Base-by-base conservation (phyloP, 2,797 vertebrate genomes). In the Xenops minutus region DNA sequence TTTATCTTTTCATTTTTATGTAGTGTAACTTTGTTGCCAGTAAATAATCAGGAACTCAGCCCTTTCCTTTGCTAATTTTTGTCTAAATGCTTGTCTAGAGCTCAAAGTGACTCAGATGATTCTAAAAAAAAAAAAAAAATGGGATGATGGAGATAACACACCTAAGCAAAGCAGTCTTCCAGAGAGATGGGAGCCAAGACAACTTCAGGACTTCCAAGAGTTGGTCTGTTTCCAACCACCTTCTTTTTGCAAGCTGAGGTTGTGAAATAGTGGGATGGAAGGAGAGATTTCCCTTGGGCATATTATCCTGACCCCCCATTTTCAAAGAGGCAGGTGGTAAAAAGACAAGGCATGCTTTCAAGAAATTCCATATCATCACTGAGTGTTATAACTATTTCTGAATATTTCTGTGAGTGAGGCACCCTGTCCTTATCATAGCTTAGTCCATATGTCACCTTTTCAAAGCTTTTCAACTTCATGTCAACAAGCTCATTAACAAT, bases 21-120 rank as follows among this genome's bases (percentile, higher is more conserved):
- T 69, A 24, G 17, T 37, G 41, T 41, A 89, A 67, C 39, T 84
- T 77, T 59, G 11, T 62, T 82, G 46, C 30, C 48, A 76, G 71
- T 76, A 94, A 94, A 87, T 79, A 79, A 71, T 59, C 36, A 62
- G 78, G 55, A 87, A 85, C 56, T 55, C 67, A 74, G 48, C 20
- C 67, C 62, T 82, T 61, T 62, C 30, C 22, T 90, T 81, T 84
- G n/a, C 62, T 81, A 11, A 44, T 84, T 93, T 92, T 78, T 43
- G 49, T 72, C 62, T 84, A 69, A 93, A 92, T 36, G 13, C 7
- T 14, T 24, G 16, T 41, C 52, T 64, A 58, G 18, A 19, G 12
- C 22, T 89, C 34, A 59, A 69, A 92, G 62, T 39, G 54, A 77
- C 36, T 68, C 54, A 14, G 10, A 64, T 51, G 9, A 64, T 43